Base-by-base conservation (phyloP, 2,797 vertebrate genomes). In the Pseudomugil gertrudae region DNA sequence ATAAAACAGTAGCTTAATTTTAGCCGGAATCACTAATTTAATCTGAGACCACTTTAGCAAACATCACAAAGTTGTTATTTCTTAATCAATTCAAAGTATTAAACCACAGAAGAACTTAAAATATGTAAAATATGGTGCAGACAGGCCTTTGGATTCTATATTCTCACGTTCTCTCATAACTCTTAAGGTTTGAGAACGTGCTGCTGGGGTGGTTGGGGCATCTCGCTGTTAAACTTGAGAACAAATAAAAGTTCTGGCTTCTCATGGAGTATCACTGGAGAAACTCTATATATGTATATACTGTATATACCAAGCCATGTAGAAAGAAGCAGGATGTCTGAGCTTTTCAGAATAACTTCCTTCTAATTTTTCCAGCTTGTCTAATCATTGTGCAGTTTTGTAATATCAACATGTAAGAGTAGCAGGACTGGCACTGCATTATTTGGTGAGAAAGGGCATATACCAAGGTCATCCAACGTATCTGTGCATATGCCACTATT, bases 391-490 rank as follows among this genome's bases (percentile, higher is more conserved):
- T 40, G 2, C 57, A 68, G 68, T 56, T 69, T 63, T 73, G 23
- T 52, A 55, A 51, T 63, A 78, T 69, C 55, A 55, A 69, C 65
- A 58, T 67, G 63, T 45, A 67, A 66, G 57, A 80, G 56, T 63
- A 47, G 75, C 74, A 83, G 82, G 69, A 66, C 81, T 86, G 80
- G 74, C 83, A 81, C 63, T 53, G 74, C 56, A 62, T 57, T 76
- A 69, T 73, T 77, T 80, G 72, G 72, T 65, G 47, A 65, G 58
- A 80, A 64, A 70, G 79, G 83, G 71, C 68, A 81, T 83, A 80
- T 67, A 45, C 80, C 84, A 87, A 90, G 89, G 85, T 88, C 89
- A 90, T 81, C 67, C 69, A 63, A 65, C 45, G 48, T 71, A 64
- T 74, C 24, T 64, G 52, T 52, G 30, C 47, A 50, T 67, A 56